Conservation (phyloP, 2,888 invertebrate species). For the Sarcophaga caerulescens region DNA sequence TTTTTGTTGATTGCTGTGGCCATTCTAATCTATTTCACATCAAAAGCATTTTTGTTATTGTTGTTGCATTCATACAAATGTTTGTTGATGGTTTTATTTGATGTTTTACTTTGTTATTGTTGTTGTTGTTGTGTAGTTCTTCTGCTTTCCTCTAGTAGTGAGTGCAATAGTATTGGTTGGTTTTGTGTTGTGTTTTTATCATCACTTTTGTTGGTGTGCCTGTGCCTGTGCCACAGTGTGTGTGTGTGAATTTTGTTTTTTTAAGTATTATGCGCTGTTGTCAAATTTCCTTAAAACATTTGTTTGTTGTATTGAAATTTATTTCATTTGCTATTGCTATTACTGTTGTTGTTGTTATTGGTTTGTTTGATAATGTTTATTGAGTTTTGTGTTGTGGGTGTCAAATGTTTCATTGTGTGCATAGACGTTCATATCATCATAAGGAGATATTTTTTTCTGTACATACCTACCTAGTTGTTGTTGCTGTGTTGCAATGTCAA, state of each 20-base stretch:
- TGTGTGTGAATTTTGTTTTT: slow-evolving; percentile 28
- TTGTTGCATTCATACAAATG: slow-evolving; percentile 33
- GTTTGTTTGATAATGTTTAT: slow-evolving; percentile 37
- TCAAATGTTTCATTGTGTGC: slow-evolving; percentile 29
- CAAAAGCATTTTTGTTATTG: slow-evolving; percentile 31
- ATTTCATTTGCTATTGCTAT: slow-evolving; percentile 7
- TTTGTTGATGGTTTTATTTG: slow-evolving; percentile 29
- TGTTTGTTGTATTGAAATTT: slow-evolving; percentile 21
- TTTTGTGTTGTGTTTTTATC: background rate
- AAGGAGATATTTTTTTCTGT: background rate
- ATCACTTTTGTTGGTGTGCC: background rate
- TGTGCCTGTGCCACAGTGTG: background rate
- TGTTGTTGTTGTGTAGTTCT: slow-evolving; percentile 1
- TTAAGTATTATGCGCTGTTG: slow-evolving; percentile 54
- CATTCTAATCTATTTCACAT: slow-evolving; percentile 65
- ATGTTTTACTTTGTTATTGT: background rate
- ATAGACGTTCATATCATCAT: background rate
- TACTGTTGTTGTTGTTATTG: slow-evolving; percentile 29
- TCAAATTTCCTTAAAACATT: slow-evolving; percentile 61
- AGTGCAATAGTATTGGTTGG: background rate
- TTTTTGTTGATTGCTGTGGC: slow-evolving; percentile 43
- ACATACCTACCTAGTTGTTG: background rate
- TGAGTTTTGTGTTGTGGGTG: slow-evolving; percentile 63
- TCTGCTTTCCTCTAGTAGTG: slow-evolving; percentile 11
- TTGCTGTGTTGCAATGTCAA: slow-evolving; percentile 44